These are phyloP conservation scores for Hirudo medicinalis DNA, from an alignment of 1,140 invertebrate genomes.

Conservation along the genomic window DNA sequence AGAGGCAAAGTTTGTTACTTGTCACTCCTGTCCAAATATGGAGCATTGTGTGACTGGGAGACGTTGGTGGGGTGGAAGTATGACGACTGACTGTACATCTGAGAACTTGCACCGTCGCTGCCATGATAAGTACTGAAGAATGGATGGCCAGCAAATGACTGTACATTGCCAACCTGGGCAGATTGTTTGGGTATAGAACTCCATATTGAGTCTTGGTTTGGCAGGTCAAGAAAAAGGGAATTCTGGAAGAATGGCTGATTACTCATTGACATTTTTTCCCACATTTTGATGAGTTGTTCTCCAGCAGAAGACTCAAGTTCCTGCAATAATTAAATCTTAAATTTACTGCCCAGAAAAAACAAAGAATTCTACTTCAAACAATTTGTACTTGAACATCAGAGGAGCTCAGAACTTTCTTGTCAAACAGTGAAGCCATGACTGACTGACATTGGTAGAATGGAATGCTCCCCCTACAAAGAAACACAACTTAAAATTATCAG, in stretches of 20 bases:
- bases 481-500: no score
- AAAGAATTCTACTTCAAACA: neutral
- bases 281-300: conserved; percentile 40
- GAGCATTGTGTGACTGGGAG: no score
- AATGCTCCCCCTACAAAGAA: neutral
- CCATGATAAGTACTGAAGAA: no score
- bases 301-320: conserved; percentile 44
- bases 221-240: neutral
- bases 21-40: no score
- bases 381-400: neutral
- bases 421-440: neutral
- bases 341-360: neutral
- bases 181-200: conserved; percentile 4
- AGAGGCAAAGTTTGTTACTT: no score
- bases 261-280: conserved; percentile 33
- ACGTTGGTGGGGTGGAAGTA: no score
- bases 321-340: conserved; percentile 27
- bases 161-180: neutral
- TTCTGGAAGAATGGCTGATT: neutral
- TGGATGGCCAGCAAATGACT: no score
- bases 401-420: neutral
- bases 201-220: conserved; percentile 6
- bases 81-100: no score
- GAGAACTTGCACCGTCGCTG: no score
- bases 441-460: conserved; percentile 9